Base-by-base conservation (phyloP, 2,888 invertebrate genomes). In the Eilema depressum region DNA sequence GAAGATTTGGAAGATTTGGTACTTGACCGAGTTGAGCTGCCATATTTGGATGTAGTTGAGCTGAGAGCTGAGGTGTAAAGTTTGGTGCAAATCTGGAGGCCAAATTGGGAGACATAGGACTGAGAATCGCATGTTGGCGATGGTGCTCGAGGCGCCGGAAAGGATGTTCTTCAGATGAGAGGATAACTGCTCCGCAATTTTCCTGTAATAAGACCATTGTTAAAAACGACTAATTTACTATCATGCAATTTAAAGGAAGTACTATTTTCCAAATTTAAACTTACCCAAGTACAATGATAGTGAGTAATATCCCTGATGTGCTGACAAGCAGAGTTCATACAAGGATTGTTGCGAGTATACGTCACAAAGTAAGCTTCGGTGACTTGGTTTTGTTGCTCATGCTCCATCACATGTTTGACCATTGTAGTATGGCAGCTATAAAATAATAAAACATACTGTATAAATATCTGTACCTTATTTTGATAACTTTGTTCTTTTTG, bases 211-310 rank as follows among this genome's bases (percentile, higher is more conserved):
- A 37, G 25, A 11, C 3, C 11, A 11, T 25, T 57, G 20, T 65
- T 64, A 10, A 2, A 64, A 47, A 25, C 4, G 11, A 47, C 14
- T 10, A 47, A 64, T 57, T 12, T 3, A n/a, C n/a, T 25, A 28
- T 28, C 1, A 26, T 20, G 1, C 41, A n/a, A 53, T n/a, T 26
- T 28, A 0, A 26, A 63, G 12, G 14, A 47, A 3, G 11, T 14
- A 17, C 10, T 3, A 8, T 17, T 14, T 65, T 14, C 5, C 11
- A 56, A n/a, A 4, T 23, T 17, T 0, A 25, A 41, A 78, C 96
- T 93, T 94, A 97, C 97, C 98, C 98, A 98, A 86, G 97, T 97
- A 93, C 98, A 99, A 88, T 99, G 98, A 86, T 97, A 98, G 87
- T 98, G 98, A 66, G 97, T 97, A 77, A 98, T 97, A 77, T 97